Conservation (phyloP, 2,113 vertebrate species). For the Carassius auratus region DNA sequence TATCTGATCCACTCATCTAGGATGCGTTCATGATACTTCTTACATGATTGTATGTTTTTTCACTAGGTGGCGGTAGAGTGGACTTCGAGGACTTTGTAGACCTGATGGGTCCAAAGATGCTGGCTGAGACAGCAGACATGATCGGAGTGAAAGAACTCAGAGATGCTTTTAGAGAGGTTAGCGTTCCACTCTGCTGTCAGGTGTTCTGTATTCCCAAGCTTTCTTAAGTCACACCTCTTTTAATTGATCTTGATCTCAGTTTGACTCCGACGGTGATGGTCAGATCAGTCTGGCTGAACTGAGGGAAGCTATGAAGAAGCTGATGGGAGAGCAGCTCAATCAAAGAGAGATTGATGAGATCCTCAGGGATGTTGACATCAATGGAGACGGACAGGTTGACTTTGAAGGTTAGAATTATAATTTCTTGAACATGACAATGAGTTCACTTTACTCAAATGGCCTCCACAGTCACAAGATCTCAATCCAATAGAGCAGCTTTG, state of each 20-base stretch:
- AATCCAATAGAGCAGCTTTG: too few species aligned
- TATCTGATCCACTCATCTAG: background rate
- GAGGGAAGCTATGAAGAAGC: constrained; percentile 90
- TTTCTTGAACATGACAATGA: too few species aligned
- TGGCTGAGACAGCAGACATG: constrained; percentile 96
- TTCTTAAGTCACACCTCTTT: background rate
- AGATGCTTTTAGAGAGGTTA: constrained; percentile 92
- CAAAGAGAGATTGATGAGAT: constrained; percentile 93
- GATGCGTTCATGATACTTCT: background rate
- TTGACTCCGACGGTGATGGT: constrained; percentile 91
- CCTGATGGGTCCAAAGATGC: constrained; percentile 96
- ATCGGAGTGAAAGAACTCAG: constrained; percentile 93
- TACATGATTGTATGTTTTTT: background rate
- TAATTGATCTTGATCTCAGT: constrained; percentile 71
- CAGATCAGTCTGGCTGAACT: constrained; percentile 90
- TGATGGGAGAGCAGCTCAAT: constrained; percentile 92
- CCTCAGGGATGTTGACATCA: constrained; percentile 91
- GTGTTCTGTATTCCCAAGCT: too few species aligned
- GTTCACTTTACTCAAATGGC: too few species aligned
- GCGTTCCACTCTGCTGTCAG: background rate
- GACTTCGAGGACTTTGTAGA: constrained; percentile 98
- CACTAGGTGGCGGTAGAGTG: constrained; percentile 89
- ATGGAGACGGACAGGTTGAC: constrained; percentile 91
- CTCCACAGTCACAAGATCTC: too few species aligned
- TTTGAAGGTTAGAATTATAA: constrained; percentile 84